Evolutionary conservation across 1,140 invertebrate species (phyloP).

Genomic region (Macrobrachium rosenbergii): DNA sequence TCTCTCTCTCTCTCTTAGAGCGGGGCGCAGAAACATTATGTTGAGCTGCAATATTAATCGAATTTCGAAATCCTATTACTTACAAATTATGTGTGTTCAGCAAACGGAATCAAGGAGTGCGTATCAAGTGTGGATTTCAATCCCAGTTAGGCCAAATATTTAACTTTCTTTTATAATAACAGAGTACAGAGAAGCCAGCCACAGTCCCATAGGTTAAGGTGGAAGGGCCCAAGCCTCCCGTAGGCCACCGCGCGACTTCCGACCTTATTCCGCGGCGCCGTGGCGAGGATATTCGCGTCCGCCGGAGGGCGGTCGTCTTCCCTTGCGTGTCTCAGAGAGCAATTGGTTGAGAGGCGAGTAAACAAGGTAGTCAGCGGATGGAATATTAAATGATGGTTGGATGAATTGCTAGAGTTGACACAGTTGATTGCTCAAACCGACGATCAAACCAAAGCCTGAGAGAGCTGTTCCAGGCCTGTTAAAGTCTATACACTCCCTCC

Average conservation of each 20-base stretch:
- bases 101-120: conserved; percentile 62
- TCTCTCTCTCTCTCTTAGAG: conserved; percentile 23
- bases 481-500: conserved; percentile 17
- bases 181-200: conserved; percentile 59
- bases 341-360: conserved; percentile 63
- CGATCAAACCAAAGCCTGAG: conserved; percentile 60
- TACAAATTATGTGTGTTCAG: conserved; percentile 62
- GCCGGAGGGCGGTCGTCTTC: neutral
- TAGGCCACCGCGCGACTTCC: neutral
- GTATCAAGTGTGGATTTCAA: conserved; percentile 64
- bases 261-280: neutral
- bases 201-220: conserved; percentile 47
- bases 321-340: conserved; percentile 38
- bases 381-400: conserved; percentile 66
- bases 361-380: conserved; percentile 62
- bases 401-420: conserved; percentile 63
- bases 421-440: conserved; percentile 64
- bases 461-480: conserved; percentile 56
- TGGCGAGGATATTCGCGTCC: neutral
- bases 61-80: conserved; percentile 65
- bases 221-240: conserved; percentile 13
- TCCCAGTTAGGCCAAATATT: conserved; percentile 61
- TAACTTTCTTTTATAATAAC: conserved; percentile 65
- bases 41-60: conserved; percentile 63
- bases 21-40: conserved; percentile 54